These are phyloP conservation scores for Podarcis raffonei DNA, from an alignment of 2,113 vertebrate genomes.

Conservation along the genomic window DNA sequence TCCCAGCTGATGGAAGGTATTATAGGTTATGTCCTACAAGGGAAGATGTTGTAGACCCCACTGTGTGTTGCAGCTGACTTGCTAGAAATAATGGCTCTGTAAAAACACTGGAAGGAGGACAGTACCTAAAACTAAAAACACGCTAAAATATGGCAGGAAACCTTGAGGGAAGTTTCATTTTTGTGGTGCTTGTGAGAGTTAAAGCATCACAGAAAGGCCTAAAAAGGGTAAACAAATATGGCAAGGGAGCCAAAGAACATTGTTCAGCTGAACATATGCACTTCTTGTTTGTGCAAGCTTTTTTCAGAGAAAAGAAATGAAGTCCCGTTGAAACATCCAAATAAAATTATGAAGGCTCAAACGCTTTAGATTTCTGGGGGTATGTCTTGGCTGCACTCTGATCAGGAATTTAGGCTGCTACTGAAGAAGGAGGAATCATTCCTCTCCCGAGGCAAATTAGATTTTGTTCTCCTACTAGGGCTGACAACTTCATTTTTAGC, in stretches of 20 bases:
- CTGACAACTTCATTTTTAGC: constrained; percentile 59
- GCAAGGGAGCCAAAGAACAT: constrained; percentile 29
- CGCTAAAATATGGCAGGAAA: not conserved
- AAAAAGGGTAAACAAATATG: constrained; percentile 59
- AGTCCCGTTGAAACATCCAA: constrained; percentile 42
- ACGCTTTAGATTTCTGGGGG: constrained; percentile 47
- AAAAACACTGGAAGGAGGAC: not conserved
- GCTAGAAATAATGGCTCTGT: not conserved
- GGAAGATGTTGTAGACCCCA: not conserved
- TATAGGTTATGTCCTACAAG: not conserved
- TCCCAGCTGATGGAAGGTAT: not conserved
- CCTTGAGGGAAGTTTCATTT: not conserved
- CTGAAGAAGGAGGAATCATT: constrained; percentile 45
- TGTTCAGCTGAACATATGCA: constrained; percentile 55
- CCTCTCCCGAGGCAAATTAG: constrained; percentile 59
- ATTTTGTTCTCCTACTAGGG: constrained; percentile 54
- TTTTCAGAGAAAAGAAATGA: constrained; percentile 62
- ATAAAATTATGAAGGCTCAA: constrained; percentile 44
- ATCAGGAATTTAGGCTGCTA: constrained; percentile 63
- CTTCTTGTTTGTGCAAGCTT: constrained; percentile 59
- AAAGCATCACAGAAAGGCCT: constrained; percentile 50
- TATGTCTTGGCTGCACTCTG: constrained; percentile 49
- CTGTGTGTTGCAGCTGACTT: not conserved
- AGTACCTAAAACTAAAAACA: not conserved
- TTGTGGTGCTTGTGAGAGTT: not conserved